Conservation (phyloP, 2,113 vertebrate species). For the Cyprinus carpio region DNA sequence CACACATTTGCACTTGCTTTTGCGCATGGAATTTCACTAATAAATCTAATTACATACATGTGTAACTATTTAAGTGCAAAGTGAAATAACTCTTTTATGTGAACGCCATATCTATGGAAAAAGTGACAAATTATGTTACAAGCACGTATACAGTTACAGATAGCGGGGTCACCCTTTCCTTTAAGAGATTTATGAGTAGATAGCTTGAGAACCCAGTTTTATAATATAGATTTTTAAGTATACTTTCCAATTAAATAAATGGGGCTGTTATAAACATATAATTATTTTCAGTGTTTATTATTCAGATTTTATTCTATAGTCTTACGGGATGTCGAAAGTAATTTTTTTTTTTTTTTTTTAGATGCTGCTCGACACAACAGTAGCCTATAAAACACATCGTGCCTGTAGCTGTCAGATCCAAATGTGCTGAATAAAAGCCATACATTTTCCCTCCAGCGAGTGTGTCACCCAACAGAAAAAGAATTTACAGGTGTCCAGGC, state of each 20-base stretch:
- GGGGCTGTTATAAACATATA: background rate
- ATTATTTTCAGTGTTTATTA: too few species aligned
- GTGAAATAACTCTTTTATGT: background rate
- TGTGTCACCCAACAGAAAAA: background rate
- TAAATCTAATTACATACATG: background rate
- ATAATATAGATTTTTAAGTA: background rate
- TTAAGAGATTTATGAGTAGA: background rate
- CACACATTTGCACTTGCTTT: background rate
- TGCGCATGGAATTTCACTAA: background rate
- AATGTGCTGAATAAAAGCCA: background rate
- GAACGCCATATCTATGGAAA: background rate
- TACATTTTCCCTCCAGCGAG: background rate
- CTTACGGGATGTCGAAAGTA: background rate
- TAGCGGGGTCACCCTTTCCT: background rate
- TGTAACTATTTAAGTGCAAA: constrained; percentile 1
- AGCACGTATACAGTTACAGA: background rate
- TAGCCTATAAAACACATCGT: background rate
- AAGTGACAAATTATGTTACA: background rate
- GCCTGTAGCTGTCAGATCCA: background rate
- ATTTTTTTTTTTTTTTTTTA: background rate
- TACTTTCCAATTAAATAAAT: background rate
- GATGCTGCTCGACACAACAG: background rate
- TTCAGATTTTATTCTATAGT: background rate
- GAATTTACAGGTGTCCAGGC: background rate
- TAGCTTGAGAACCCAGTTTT: background rate